Evolutionary conservation across 2,888 invertebrate genomes (phyloP), one percentile per base, ranked within the genome.

Genomic region (Ashinkailepas kermadecensis): DNA sequence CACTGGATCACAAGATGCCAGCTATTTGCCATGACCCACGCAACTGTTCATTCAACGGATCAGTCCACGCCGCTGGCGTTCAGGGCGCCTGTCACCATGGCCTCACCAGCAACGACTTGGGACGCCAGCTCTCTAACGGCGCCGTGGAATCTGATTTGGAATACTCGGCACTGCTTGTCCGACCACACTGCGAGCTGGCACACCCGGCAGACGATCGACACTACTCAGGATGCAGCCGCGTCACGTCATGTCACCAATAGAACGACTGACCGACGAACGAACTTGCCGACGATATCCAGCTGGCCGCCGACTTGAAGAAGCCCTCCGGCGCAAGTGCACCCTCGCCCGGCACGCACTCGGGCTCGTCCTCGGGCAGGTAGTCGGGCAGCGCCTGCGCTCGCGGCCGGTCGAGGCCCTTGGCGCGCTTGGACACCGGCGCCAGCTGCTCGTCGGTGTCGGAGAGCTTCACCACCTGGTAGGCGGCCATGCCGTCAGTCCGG

Each of bases 321-420:
- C 83, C 82, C n/a, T 82, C 84, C 6, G 82, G 67, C n/a, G 82
- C 81, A 21, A 83, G 54, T 21, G 83, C 82, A 25, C 81, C 80
- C 65, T 81, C 80, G 21, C 82, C 84, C 23, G 82, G 82, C 10
- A 82, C 82, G 2, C 65, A 58, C n/a, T 59, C 79, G 10, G 67
- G 64, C 62, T 85, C 85, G 12, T 85, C 84, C 59, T 84, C 85
- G 7, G 84, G 85, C 39, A 85, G 78, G 70, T 85, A 85, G 23
- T 84, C 85, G 8, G 85, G 85, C 21, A 84, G 82, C 39, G 74
- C 59, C n/a, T 83, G 84, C 18, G 82, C 83, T 15, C 67, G 78
- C 18, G 82, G 81, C 12, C 82, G 80, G n/a, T 74, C 78, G 1
- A 56, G 56, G 10, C 39, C 78, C 10, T 70, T 65, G n/a, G 54